phyloP scores from a whole-genome alignment of 2,797 vertebrate species.

The Galaxias olidus region DNA sequence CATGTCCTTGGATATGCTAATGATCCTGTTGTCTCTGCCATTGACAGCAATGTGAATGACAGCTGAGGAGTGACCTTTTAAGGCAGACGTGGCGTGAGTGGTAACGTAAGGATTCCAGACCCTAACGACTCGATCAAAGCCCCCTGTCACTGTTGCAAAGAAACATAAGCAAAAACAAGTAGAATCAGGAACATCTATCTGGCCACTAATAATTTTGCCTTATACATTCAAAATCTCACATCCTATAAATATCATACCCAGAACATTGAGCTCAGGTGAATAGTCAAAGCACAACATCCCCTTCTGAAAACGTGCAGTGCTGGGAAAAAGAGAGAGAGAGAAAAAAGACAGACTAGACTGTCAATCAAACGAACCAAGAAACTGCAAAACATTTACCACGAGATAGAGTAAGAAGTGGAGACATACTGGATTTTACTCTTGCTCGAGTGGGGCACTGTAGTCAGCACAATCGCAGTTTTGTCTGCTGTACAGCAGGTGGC shows the following conservation, averaged over 20 bases:
- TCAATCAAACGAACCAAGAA: no score
- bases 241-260: slow-evolving; percentile 50
- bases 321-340: background rate
- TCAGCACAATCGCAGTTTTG: slow-evolving; percentile 46
- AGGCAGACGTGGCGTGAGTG: slow-evolving; percentile 48
- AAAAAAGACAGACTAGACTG: no score
- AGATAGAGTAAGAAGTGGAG: no score
- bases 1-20: slow-evolving; percentile 69
- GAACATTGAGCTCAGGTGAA: slow-evolving; percentile 57
- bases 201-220: no score
- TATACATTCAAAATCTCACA: no score
- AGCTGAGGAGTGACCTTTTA: slow-evolving; percentile 61
- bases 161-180: background rate
- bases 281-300: slow-evolving; percentile 68
- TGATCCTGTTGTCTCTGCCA: slow-evolving; percentile 36
- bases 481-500: slow-evolving; percentile 58
- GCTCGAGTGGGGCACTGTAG: slow-evolving; percentile 33
- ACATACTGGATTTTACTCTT: slow-evolving; percentile 43
- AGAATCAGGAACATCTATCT: no score
- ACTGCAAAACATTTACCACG: background rate
- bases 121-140: slow-evolving; percentile 53
- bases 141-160: slow-evolving; percentile 51
- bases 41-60: slow-evolving; percentile 53
- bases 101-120: slow-evolving; percentile 64
- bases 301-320: slow-evolving; percentile 46